Percentiles rank a stretch among this genome's conserved stretches.
phyloP scores from a whole-genome alignment of 2,113 vertebrate genomes.

The Rattus rattus region DNA sequence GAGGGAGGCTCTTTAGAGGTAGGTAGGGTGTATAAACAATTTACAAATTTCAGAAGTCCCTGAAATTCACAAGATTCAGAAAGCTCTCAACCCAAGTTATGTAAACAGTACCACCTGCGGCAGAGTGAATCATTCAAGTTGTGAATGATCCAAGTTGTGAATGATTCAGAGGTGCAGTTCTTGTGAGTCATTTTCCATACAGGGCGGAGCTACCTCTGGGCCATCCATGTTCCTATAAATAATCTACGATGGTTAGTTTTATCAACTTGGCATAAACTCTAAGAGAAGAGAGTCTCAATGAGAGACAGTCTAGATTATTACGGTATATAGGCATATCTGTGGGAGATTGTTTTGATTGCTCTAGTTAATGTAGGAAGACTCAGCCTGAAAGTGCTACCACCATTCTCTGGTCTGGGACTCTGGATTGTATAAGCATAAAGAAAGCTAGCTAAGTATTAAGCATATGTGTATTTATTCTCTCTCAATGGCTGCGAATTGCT shows the following conservation, averaged over 20 bases:
- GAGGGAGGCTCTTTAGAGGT: background rate
- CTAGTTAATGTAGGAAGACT: background rate
- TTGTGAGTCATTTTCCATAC: background rate
- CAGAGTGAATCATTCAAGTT: background rate
- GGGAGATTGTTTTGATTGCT: background rate
- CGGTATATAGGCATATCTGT: background rate
- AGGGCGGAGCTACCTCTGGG: background rate
- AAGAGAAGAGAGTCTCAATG: background rate
- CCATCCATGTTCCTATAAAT: background rate
- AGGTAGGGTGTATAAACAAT: background rate
- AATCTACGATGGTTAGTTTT: background rate
- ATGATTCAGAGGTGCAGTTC: background rate
- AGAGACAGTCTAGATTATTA: background rate
- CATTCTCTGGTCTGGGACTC: background rate
- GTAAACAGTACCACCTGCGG: background rate
- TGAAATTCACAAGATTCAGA: background rate
- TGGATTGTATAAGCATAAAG: background rate
- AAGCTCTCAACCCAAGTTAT: background rate
- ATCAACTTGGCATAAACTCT: background rate
- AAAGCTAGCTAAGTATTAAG: background rate
- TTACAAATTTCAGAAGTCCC: background rate
- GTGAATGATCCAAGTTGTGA: background rate
- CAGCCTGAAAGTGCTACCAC: background rate
- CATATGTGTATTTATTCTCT: background rate
- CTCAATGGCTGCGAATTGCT: background rate